Base-by-base conservation (phyloP, 2,113 vertebrate species). In the Chaetura pelagica region DNA sequence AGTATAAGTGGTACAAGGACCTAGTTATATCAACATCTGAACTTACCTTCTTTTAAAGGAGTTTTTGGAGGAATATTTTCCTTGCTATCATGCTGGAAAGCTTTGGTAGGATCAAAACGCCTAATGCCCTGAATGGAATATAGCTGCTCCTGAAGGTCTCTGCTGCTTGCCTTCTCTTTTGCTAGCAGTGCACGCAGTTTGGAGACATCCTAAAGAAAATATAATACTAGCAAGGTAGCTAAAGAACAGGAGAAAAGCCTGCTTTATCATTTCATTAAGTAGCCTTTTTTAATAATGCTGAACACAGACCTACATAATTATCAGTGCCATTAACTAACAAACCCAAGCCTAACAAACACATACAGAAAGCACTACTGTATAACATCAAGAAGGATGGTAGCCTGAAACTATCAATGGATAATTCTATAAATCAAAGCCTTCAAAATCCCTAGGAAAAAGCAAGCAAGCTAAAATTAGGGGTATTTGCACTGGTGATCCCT, bases 41-140 rank as follows among this genome's bases (percentile, higher is more conserved):
- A 59, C 95, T 98, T 96, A 99, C 99, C 98, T 96, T 99, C 98
- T 97, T 97, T 98, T 44, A 99, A 94, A 81, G 97, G 97, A 18
- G 97, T 96, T 95, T 98, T 97, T 10, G 87, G 98, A 90, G 91
- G 93, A 89, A 97, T 73, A 66, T 99, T 99, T 97, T 99, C 99
- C 97, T 99, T 99, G 94, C 95, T 97, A 6, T 98, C 95, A 34
- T 99, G 98, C 68, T 98, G 98, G 92, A 99, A 99, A 92, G 99
- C 99, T 97, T 99, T 99, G 89, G 98, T 98, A 94, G 99, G 98
- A 97, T 99, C 98, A 95, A 99, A 99, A 77, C 61, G 97, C 71
- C 76, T 98, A 58, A 89, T 61, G 30, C 97, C 98, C 58, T 88
- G 98, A 76, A 84, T 84, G 74, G 96, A 95, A 95, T 97, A 92